A percentile compares a stretch with the other conserved stretches of the same genome.
phyloP scores from a whole-genome alignment of 2,113 vertebrate species.

The Eulacestoma nigropectus region DNA sequence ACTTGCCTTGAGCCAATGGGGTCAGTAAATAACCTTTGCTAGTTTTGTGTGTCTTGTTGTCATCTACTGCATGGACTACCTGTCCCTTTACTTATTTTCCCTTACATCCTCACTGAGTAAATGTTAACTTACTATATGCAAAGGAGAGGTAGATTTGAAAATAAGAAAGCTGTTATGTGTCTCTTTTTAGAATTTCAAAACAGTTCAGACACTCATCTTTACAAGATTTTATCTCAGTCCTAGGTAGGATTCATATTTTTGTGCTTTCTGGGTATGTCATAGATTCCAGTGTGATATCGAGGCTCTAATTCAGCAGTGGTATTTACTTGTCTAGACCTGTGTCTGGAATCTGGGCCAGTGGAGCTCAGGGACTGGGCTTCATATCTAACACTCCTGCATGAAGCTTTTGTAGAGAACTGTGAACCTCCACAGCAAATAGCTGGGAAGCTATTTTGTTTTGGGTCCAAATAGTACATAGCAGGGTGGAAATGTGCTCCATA shows the following conservation, averaged over 20 bases:
- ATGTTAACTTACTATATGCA: neutral
- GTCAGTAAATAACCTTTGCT: neutral
- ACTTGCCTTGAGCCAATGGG: neutral
- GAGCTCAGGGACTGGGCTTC: neutral
- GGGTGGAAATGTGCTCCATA: neutral
- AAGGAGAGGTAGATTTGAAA: slow-evolving; percentile 18
- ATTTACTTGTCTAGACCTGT: neutral
- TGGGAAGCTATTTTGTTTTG: neutral
- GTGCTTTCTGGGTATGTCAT: neutral
- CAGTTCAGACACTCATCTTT: neutral
- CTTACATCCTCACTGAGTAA: neutral
- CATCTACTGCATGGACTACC: neutral
- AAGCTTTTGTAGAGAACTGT: neutral
- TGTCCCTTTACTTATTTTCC: neutral
- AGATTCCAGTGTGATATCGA: neutral
- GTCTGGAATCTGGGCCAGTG: neutral
- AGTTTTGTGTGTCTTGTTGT: neutral
- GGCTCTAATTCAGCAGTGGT: neutral
- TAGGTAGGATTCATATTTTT: neutral
- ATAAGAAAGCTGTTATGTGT: neutral
- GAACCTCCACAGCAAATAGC: neutral
- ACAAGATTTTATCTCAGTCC: neutral
- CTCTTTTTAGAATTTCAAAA: neutral
- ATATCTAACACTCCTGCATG: neutral
- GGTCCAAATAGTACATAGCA: neutral